Base-by-base conservation (phyloP, 1,140 invertebrate genomes). In the Philaenus spumarius region DNA sequence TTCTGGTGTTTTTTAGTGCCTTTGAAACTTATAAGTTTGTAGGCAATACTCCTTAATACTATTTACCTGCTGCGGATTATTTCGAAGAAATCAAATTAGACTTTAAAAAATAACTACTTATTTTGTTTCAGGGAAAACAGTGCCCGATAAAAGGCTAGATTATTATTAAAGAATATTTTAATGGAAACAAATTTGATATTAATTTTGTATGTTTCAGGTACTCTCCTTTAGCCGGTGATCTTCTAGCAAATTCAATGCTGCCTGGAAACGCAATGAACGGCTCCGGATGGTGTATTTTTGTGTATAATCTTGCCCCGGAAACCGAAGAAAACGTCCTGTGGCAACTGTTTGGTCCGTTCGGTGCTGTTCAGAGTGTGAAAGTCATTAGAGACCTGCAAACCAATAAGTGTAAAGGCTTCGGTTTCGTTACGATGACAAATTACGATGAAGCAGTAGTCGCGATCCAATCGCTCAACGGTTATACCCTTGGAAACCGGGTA, bases 401-500 rank as follows among this genome's bases (percentile, higher is more conserved):
- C 60, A 95, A 97, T 78, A 98, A 98, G 77, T 98, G 97, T 83
- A 98, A 98, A 78, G 97, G 97, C 66, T 98, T 97, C 74, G 97
- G 95, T n/a, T 98, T 98, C 76, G 95, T 99, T 58, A 98, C 95
- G 54, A 99, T 99, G 97, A 97, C 94, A 68, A 97, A 98, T 76
- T 98, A 98, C 77, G 95, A 98, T 73, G 96, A 98, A 73, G 95
- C 96, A 12, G 85, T 97, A 22, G 88, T 96, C 60, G 96, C 97
- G 53, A 98, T 99, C 68, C 93, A 96, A 75, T 94, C 92, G 61
- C 82, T 99, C 58, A 98, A 99, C 77, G 96, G 96, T 51, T 98
- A 97, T 77, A 95, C 93, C 62, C 82, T 99, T 64, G 95, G 94
- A 68, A 97, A 97, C 78, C 84, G 96, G 54, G 93, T 97, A 61